Conservation (phyloP, 2,888 invertebrate genomes). For the Octonoba sinensis region DNA sequence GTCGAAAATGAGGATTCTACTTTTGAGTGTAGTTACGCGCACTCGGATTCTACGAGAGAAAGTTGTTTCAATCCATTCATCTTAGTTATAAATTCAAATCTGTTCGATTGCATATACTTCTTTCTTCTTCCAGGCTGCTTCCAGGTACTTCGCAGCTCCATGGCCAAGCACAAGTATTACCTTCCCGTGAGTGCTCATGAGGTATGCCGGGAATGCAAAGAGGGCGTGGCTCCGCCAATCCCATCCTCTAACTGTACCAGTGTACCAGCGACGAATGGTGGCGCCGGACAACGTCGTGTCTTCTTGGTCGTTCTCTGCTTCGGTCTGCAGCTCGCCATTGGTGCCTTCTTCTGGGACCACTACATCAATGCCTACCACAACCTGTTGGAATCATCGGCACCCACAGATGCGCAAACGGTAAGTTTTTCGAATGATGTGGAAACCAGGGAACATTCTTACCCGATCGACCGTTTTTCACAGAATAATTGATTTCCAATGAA, state of each 20-base stretch:
- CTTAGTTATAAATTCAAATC: no score
- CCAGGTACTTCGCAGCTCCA: constrained; percentile 43
- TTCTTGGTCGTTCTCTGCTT: constrained; percentile 73
- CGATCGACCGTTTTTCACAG: no score
- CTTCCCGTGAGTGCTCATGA: constrained; percentile 55
- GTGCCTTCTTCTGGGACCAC: constrained; percentile 86
- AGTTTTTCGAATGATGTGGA: constrained; percentile 15
- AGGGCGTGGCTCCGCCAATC: not conserved
- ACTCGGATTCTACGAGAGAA: no score
- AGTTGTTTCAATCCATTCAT: no score
- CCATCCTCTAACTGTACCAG: constrained; percentile 13
- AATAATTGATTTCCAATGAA: no score
- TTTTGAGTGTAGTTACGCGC: no score
- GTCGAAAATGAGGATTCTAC: no score
- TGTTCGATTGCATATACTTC: no score
- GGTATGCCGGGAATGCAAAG: constrained; percentile 49
- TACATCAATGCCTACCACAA: constrained; percentile 86
- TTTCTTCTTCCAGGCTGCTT: constrained; percentile 53
- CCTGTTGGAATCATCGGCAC: constrained; percentile 76
- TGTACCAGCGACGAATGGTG: constrained; percentile 73
- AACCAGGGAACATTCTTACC: no score
- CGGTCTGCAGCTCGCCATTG: constrained; percentile 78
- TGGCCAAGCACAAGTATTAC: constrained; percentile 60
- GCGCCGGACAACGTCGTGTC: constrained; percentile 77
- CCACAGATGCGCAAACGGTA: constrained; percentile 62